phyloP scores from a whole-genome alignment of 2,113 vertebrate genomes.

The Salvelinus alpinus region DNA sequence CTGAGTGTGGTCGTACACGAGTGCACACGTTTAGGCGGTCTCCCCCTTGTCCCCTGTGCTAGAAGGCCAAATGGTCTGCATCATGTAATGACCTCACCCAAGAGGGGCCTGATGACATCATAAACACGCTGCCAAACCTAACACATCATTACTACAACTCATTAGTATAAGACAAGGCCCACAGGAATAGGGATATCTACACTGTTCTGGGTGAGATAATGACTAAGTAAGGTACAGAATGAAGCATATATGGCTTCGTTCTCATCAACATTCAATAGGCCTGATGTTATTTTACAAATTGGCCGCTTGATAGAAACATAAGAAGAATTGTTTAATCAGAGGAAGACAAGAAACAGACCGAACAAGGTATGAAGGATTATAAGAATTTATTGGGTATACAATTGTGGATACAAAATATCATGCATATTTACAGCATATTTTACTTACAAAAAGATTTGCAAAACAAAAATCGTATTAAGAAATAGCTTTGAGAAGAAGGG shows the following conservation, averaged over 20 bases:
- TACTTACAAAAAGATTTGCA: slow-evolving; percentile 9
- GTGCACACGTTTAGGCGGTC: slow-evolving; percentile 6
- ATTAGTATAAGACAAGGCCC: slow-evolving; percentile 33
- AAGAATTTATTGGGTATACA: slow-evolving; percentile 67
- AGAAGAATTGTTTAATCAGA: not conserved
- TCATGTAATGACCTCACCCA: slow-evolving; percentile 58
- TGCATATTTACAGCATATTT: slow-evolving; percentile 69
- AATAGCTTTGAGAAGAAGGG: slow-evolving; percentile 4
- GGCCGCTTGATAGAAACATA: not conserved
- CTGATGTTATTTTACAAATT: not conserved
- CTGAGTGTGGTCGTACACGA: too few relatives aligned
- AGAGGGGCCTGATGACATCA: slow-evolving; percentile 50
- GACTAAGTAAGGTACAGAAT: not conserved
- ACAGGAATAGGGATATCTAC: slow-evolving; percentile 1
- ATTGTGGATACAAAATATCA: slow-evolving; percentile 58
- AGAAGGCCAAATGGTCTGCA: slow-evolving; percentile 54
- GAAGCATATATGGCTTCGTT: not conserved
- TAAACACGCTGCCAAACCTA: slow-evolving; percentile 21
- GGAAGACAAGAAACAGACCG: not conserved
- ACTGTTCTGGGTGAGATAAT: not conserved
- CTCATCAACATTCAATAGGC: too few relatives aligned
- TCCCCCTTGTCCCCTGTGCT: slow-evolving; percentile 18
- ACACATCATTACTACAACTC: slow-evolving; percentile 51
- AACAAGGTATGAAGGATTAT: slow-evolving; percentile 17
- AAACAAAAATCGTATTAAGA: slow-evolving; percentile 6